Base-by-base conservation (phyloP, 2,888 invertebrate genomes). In the Alloplasta piceator region DNA sequence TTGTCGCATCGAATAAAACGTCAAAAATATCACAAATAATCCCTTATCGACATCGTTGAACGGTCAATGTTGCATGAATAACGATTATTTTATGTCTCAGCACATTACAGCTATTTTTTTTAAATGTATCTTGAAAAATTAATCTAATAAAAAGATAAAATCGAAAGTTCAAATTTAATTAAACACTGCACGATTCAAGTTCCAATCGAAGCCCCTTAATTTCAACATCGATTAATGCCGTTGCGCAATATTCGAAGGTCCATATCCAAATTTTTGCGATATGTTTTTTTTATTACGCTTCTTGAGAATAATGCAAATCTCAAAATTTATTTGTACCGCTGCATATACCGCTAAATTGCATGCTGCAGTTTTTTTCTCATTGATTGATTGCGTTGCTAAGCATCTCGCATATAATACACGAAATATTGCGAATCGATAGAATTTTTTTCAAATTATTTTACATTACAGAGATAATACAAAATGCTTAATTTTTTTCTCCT, bases 21-120 rank as follows among this genome's bases (percentile, higher is more conserved):
- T 67, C 50, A 10, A 67, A 26, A 63, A 43, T 36, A 74, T 66
- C 70, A 74, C 71, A 43, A 50, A 26, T 26, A 52, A 12, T 12
- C 7, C 38, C 36, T 48, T 63, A 36, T 48, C n/a, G n/a, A n/a
- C 50, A 67, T 67, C 64, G 55, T 50, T 50, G 50, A 68, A 64
- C 61, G 70, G 26, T 81, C 60, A 52, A 67, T 74, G 81, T 81
- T 74, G 81, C 80, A 80, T 72, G 75, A 16, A 5, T 77, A 67
- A 73, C 68, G 50, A 77, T 60, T 64, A 72, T 72, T 73, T 9
- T 43, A 66, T 80, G 77, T 73, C 36, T 58, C 60, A 7, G 26
- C 52, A 55, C 12, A 41, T 58, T 52, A 38, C 64, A 60, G 60
- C 43, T 72, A 50, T 48, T 26, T 16, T 68, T 36, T 39, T 9